Evolutionary conservation across 92 coral and sea anemone species (phyloP).

Genomic region (Porites evermanni): DNA sequence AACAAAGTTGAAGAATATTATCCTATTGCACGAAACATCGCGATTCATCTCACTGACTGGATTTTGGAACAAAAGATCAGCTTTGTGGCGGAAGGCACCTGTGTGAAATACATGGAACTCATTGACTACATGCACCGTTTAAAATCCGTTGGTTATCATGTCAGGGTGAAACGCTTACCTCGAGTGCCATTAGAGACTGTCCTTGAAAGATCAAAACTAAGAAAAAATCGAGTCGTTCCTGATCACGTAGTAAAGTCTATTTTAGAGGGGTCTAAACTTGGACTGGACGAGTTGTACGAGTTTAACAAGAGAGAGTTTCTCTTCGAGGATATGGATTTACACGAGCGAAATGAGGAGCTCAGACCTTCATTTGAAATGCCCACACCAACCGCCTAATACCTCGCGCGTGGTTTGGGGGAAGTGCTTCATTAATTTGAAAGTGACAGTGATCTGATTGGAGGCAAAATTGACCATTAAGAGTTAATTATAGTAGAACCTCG

Average conservation of each 20-base stretch:
- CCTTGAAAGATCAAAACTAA: slow-evolving; percentile 79
- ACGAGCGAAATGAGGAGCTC: slow-evolving; percentile 23
- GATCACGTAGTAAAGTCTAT: slow-evolving; percentile 89
- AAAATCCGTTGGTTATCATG: slow-evolving; percentile 81
- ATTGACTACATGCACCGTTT: slow-evolving; percentile 90
- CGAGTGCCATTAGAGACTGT: slow-evolving; percentile 69
- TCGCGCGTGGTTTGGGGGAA: slow-evolving; percentile 1
- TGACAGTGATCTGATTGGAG: not conserved
- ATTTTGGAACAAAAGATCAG: slow-evolving; percentile 91
- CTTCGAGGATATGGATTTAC: slow-evolving; percentile 77
- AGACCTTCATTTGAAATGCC: slow-evolving; percentile 7
- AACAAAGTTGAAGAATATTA: slow-evolving; percentile 92
- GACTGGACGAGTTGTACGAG: slow-evolving; percentile 72
- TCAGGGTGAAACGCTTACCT: slow-evolving; percentile 85
- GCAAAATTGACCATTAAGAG: not conserved
- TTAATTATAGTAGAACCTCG: too few species aligned
- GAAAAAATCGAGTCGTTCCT: slow-evolving; percentile 84
- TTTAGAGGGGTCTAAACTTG: slow-evolving; percentile 77
- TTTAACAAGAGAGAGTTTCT: slow-evolving; percentile 71
- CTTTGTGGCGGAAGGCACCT: slow-evolving; percentile 98
- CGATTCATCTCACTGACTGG: slow-evolving; percentile 98
- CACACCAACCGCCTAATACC: slow-evolving; percentile 26
- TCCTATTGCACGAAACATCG: slow-evolving; percentile 89
- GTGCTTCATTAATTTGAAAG: not conserved
- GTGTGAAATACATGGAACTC: slow-evolving; percentile 89